A percentile compares a stretch with the other conserved stretches of the same genome.
Conservation (phyloP, 2,888 invertebrate genomes). For the Xestia rhomboidea region DNA sequence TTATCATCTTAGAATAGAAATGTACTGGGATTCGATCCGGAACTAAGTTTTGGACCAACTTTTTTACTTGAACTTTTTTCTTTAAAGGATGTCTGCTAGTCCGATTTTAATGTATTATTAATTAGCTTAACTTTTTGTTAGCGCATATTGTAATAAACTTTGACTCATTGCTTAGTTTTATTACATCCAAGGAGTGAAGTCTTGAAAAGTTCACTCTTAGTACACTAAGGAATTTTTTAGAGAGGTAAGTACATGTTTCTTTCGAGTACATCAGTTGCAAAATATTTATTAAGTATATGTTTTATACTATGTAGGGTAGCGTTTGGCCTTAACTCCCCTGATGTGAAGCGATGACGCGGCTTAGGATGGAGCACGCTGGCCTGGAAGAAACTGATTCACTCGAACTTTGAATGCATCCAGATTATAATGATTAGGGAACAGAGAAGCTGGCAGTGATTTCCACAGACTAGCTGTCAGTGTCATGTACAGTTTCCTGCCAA, state of each 20-base stretch:
- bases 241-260: neutral
- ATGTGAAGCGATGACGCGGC: no score
- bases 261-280: neutral
- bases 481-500: neutral
- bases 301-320: no score
- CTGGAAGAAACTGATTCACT: no score
- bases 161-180: neutral
- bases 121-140: neutral
- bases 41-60: no score
- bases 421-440: no score
- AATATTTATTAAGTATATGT: no score
- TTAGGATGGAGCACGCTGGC: no score
- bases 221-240: neutral
- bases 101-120: neutral
- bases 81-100: neutral
- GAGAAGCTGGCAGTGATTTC: no score
- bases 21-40: neutral
- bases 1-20: slow-evolving; percentile 10
- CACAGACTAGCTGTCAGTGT: neutral
- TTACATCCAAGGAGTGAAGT: neutral
- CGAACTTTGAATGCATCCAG: no score
- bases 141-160: neutral
- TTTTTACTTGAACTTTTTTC: neutral
- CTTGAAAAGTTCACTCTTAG: neutral
- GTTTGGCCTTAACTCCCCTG: no score